Evolutionary conservation across 2,888 invertebrate species (phyloP), one percentile per base, ranked within the genome.

Genomic region (Xestia sexstrigata): DNA sequence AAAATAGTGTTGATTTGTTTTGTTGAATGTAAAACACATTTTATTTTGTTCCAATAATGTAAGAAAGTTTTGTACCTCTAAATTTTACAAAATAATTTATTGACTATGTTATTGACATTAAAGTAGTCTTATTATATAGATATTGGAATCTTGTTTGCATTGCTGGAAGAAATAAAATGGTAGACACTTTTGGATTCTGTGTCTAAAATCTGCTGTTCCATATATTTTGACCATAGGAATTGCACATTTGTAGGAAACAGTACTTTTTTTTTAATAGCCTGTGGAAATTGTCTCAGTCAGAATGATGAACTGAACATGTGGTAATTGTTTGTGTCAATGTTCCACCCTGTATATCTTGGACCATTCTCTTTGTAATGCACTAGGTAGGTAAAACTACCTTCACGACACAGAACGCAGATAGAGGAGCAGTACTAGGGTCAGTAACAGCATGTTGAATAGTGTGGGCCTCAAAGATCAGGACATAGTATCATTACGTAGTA

Each of bases 1-100:
- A 58, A 74, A 47, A 15, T 52, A 69, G 26, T 58, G 35, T 62
- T 62, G 9, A 62, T 62, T 68, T 83, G 66, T 70, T 83, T 70
- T 77, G 45, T 71, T 78, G 13, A 78, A 72, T 72, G 68, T 78
- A 72, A 83, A 83, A 72, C 17, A 58, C 26, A 13, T 83, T 83
- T 60, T 62, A 39, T 70, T 60, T 82, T 75, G 70, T 70, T 52
- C 39, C 60, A 60, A 47, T 67, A 70, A 78, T 58, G 63, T 76
- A 62, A 52, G 17, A 23, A 17, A 39, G 35, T 20, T 58, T 60
- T 52, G 45, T 39, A 72, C 2, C 17, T 55, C 11, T 67, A 26
- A 45, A 52, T 62, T 49, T 62, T 15, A 67, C n/a, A 52, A 23
- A 74, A 45, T 47, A 55, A 42, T 68, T 39, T 47, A 47, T 45